Evolutionary conservation across 2,113 vertebrate genomes (phyloP), one percentile per base, ranked within the genome.

Genomic region (Protomyctophum bolini): DNA sequence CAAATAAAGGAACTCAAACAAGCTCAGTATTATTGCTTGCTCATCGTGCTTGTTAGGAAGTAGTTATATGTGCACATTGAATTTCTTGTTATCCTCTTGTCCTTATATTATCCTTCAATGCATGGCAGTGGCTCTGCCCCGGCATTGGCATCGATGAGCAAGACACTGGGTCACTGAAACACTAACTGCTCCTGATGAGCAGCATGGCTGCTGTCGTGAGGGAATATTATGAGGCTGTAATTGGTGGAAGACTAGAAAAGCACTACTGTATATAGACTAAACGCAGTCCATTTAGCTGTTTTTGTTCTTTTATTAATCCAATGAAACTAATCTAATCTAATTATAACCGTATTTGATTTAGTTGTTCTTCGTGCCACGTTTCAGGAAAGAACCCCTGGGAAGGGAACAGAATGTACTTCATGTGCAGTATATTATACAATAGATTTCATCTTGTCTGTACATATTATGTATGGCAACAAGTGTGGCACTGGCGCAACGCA

Each of bases 41-140:
- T 83, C 73, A 80, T 80, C 64, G 66, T 33, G 41, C 47, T 75
- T 14, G 15, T 62, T 72, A 50, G 65, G 59, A 77, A 72, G 77
- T 73, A 55, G 75, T 79, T 83, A 70, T 69, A 68, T 66, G 67
- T 87, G 71, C 65, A 76, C 76, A 87, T 87, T 48, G 1, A 21
- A 41, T 41, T 41, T 6, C 33, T 41, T 41, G 33, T 41, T 41
- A 1, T 41, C 33, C 33, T 41, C 33, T 41, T 41, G 33, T 41
- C 33, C 33, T 41, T 41, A 41, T 41, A 41, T 41, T 41, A 41
- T 41, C 33, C 33, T 41, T 21, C 21, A 21, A 21, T 3, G 33
- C 1, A 41, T 41, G 33, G 33, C 33, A 41, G 33, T 41, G 33
- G 33, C 33, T 41, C 33, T 41, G 33, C 33, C 33, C 33, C 5